A percentile compares a stretch with the other conserved stretches of the same genome.
phyloP scores from a whole-genome alignment of 2,113 vertebrate genomes.

The Hemiscyllium ocellatum region DNA sequence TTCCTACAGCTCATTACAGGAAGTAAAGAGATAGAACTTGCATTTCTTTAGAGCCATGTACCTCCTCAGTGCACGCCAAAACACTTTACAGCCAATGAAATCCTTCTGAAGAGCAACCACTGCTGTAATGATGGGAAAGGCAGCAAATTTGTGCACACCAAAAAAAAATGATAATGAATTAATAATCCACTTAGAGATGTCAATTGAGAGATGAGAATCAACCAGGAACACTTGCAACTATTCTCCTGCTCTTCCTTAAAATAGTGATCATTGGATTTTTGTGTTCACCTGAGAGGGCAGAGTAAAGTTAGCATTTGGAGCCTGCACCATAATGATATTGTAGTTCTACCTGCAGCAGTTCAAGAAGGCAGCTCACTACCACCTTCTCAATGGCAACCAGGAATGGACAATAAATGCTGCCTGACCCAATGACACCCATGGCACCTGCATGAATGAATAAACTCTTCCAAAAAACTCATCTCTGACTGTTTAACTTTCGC shows the following conservation, averaged over 20 bases:
- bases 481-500: background rate
- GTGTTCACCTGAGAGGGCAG: background rate
- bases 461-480: background rate
- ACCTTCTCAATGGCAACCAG: no score
- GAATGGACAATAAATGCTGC: no score
- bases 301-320: background rate
- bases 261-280: background rate
- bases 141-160: background rate
- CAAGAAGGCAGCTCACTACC: no score
- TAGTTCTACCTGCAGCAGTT: no score
- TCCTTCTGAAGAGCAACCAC: background rate
- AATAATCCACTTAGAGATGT: background rate
- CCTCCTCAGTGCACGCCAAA: background rate
- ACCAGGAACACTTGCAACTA: background rate
- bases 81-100: background rate
- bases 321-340: no score
- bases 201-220: background rate
- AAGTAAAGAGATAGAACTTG: background rate
- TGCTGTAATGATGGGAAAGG: background rate
- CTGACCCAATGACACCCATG: no score
- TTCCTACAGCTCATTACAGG: background rate
- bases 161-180: background rate
- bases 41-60: background rate
- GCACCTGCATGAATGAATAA: no score
- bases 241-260: background rate